Evolutionary conservation across 2,797 vertebrate genomes (phyloP).

Genomic region (Hydrophis major): DNA sequence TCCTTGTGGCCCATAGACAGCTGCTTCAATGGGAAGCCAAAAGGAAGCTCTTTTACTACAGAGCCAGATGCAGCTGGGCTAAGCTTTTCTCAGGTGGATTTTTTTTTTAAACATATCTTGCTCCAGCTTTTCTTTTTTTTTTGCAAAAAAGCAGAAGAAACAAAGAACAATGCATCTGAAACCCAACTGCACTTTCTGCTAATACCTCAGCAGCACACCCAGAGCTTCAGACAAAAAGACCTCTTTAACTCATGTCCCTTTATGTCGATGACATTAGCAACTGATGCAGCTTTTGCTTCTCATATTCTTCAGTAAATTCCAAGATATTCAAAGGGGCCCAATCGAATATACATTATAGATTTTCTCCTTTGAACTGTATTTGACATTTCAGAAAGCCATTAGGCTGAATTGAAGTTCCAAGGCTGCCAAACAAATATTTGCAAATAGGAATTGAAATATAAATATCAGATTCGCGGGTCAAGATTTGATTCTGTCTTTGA

Average conservation of each 20-base stretch:
- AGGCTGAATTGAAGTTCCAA: constrained; percentile 1
- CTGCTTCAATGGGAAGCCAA: constrained; percentile 24
- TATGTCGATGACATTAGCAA: constrained; percentile 2
- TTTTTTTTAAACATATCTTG: constrained; percentile 30
- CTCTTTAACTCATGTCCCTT: background rate
- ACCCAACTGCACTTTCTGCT: background rate
- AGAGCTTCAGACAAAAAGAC: background rate
- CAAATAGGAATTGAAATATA: constrained; percentile 3
- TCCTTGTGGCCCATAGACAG: constrained; percentile 18
- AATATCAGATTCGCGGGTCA: background rate
- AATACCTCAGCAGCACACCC: background rate
- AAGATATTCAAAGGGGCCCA: constrained; percentile 12
- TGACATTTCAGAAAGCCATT: constrained; percentile 11
- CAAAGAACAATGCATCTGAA: background rate
- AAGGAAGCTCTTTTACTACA: constrained; percentile 2
- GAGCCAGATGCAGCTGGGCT: constrained; percentile 30
- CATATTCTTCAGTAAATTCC: constrained; percentile 8
- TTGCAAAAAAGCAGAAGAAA: background rate
- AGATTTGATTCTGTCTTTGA: background rate
- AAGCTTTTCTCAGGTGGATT: constrained; percentile 20
- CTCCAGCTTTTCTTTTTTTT: background rate
- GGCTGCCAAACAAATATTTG: constrained; percentile 25
- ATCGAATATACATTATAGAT: constrained; percentile 14
- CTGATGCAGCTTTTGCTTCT: background rate
- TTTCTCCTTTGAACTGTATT: constrained; percentile 18